Evolutionary conservation across 2,113 vertebrate genomes (phyloP).

Genomic region (Apaloderma vittatum): DNA sequence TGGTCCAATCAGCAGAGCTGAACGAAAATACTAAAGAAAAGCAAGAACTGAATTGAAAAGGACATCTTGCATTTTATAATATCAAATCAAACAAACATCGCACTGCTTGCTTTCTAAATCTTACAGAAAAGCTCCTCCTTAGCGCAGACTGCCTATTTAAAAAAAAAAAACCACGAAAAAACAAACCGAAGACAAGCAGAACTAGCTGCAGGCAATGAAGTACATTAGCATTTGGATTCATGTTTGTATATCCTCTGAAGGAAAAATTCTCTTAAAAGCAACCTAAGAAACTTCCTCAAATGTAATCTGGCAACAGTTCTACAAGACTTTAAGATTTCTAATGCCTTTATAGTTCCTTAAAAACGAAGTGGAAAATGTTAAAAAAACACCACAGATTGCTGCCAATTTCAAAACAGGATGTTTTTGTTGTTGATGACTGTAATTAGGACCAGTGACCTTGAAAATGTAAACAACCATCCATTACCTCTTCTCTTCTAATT

Average conservation of each 20-base stretch:
- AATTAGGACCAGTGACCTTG: slow-evolving; percentile 53
- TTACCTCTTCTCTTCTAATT: slow-evolving; percentile 31
- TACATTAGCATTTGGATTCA: slow-evolving; percentile 57
- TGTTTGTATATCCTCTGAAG: background rate
- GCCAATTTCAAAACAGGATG: slow-evolving; percentile 51
- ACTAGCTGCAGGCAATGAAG: slow-evolving; percentile 36
- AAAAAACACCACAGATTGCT: background rate
- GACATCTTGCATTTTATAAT: background rate
- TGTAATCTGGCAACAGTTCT: background rate
- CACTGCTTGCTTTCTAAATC: slow-evolving; percentile 16
- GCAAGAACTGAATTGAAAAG: background rate
- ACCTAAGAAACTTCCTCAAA: slow-evolving; percentile 18
- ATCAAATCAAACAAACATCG: background rate
- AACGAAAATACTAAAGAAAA: background rate
- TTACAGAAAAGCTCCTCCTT: background rate
- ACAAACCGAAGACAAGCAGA: background rate
- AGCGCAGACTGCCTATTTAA: slow-evolving; percentile 9
- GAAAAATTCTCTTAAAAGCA: slow-evolving; percentile 16
- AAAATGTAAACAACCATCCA: slow-evolving; percentile 40
- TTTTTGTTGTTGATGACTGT: slow-evolving; percentile 49
- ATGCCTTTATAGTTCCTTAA: slow-evolving; percentile 12
- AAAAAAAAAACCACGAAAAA: background rate
- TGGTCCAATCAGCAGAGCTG: background rate
- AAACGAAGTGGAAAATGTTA: slow-evolving; percentile 13
- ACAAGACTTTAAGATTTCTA: slow-evolving; percentile 3